Evolutionary conservation across 2,888 invertebrate species (phyloP), one percentile per base, ranked within the genome.

Genomic region (Erynnis tages): DNA sequence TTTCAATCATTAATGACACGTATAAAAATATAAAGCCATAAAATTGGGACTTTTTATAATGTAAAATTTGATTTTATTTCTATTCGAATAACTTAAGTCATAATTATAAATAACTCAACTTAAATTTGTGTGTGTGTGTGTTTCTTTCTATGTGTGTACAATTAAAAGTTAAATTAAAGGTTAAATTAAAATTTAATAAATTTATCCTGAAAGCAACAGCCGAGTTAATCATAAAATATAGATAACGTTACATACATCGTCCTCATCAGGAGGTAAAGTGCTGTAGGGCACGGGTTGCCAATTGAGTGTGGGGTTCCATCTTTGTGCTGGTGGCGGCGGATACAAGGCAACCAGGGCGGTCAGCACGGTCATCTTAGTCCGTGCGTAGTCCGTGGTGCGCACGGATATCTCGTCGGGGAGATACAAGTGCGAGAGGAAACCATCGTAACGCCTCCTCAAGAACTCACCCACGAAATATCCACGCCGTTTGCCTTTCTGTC

Each of bases 321-420:
- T 77, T 65, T 93, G 92, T 1, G 80, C 68, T 0, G 70, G 73
- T 10, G 73, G 67, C 0, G 94, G 93, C 1, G 93, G 93, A 71
- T 92, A 95, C 16, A 95, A 68, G 0, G 93, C 94, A 1, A 94
- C 92, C 53, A 94, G 78, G 2, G 93, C 93, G 17, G 93, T 79
- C 54, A 93, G 84, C 0, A 92, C 93, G 2, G 94, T 93, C 91
- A 94, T 94, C 77, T 95, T 91, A 0, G 96, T 95, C 40, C 95
- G 88, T 46, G 93, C 93, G 67, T 90, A 93, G 69, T 93, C 92
- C 0, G 95, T 94, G 25, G 93, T 93, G 16, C 91, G 80, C 37
- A 91, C 79, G 7, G 65, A 60, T 4, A 91, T 74, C 69, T 93
- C 86, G 27, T 86, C 82, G 7, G 87, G 78, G 0, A 81, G 64